phyloP scores from a whole-genome alignment of 1,140 invertebrate species.

The Vanessa tameamea region DNA sequence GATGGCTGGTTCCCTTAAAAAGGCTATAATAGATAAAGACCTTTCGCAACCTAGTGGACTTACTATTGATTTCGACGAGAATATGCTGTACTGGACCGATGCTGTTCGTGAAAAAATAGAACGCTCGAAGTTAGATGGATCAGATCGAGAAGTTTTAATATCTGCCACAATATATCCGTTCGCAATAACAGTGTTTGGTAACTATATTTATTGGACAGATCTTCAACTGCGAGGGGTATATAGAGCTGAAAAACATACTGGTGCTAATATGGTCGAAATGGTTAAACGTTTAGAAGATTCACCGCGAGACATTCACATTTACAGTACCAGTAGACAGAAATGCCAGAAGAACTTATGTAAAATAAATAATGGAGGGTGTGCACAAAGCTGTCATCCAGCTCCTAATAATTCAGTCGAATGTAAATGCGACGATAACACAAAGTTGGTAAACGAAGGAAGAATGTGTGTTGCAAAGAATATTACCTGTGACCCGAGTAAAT shows the following conservation, averaged over 20 bases:
- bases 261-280: slow-evolving; percentile 96
- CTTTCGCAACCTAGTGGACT: slow-evolving; percentile 97
- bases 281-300: slow-evolving; percentile 95
- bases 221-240: slow-evolving; percentile 96
- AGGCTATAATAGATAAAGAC: slow-evolving; percentile 93
- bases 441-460: slow-evolving; percentile 94
- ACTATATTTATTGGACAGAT: slow-evolving; percentile 99
- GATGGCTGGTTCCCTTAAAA: slow-evolving; percentile 97
- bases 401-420: slow-evolving; percentile 92
- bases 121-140: slow-evolving; percentile 93
- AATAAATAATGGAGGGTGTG: slow-evolving; percentile 97
- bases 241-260: slow-evolving; percentile 97
- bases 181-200: slow-evolving; percentile 94
- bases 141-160: slow-evolving; percentile 88
- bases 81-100: slow-evolving; percentile 98
- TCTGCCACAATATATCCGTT: slow-evolving; percentile 97
- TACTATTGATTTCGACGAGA: slow-evolving; percentile 97
- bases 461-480: slow-evolving; percentile 95
- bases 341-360: slow-evolving; percentile 93
- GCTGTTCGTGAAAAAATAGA: slow-evolving; percentile 98
- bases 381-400: slow-evolving; percentile 95
- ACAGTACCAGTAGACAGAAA: slow-evolving; percentile 88
- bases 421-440: slow-evolving; percentile 91
- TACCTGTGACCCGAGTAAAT: slow-evolving; percentile 94
- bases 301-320: slow-evolving; percentile 95